Percentiles rank a stretch among this genome's conserved stretches.
phyloP scores from a whole-genome alignment of 2,113 vertebrate genomes.

The Bothrops jararaca region DNA sequence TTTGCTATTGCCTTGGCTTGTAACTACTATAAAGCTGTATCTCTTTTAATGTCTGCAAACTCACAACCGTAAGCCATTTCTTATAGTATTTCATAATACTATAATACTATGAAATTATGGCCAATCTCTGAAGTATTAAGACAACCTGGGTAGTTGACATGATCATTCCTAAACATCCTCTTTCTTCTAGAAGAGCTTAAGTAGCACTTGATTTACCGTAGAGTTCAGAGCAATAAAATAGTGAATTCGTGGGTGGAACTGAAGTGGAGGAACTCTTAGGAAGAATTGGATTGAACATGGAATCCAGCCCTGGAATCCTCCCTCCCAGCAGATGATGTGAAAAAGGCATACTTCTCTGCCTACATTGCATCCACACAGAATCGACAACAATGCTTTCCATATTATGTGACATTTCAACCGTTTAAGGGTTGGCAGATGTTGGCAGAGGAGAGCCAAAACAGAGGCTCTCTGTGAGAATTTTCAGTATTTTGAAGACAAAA shows the following conservation, averaged over 20 bases:
- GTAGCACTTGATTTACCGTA: neutral
- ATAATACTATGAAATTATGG: neutral
- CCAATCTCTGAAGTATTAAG: neutral
- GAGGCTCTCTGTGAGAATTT: neutral
- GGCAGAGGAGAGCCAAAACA: neutral
- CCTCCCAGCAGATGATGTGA: neutral
- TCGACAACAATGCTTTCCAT: neutral
- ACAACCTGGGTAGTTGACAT: neutral
- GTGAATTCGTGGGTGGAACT: neutral
- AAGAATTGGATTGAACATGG: neutral
- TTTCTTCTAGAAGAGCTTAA: neutral
- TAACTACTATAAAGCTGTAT: neutral
- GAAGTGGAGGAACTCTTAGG: neutral
- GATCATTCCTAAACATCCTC: neutral
- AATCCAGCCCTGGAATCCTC: neutral
- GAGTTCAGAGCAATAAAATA: neutral
- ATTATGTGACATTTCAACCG: neutral
- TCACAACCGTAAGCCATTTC: neutral
- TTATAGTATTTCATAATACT: too few relatives aligned
- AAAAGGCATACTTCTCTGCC: neutral
- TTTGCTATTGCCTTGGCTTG: neutral
- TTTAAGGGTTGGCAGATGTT: neutral
- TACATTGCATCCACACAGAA: neutral
- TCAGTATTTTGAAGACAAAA: neutral
- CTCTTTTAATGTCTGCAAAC: neutral